Base-by-base conservation (phyloP, 1,140 invertebrate genomes). In the Melanaphis sacchari region DNA sequence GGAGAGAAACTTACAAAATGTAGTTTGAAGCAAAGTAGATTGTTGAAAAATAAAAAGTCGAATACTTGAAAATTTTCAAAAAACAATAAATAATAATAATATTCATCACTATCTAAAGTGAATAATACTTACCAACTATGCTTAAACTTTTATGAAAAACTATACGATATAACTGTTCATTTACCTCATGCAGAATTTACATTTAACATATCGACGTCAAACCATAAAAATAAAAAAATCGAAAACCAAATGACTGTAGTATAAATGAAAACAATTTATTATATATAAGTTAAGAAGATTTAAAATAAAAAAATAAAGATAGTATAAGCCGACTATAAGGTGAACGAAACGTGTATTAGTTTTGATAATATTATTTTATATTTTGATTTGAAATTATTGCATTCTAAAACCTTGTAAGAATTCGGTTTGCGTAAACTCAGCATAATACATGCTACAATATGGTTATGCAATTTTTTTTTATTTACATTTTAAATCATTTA, bases 21-120 rank as follows among this genome's bases (percentile, higher is more conserved):
- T 88, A 82, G 81, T 82, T 82, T 82, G 38, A 82, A 82, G 36
- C n/a, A 82, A 82, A 82, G 81, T 82, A 36, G 81, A 21, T 40
- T 82, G 36, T 82, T 40, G 81, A 82, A 40, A 76, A 76, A 76
- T 76, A 76, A 76, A 76, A 76, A 76, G 59, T 76, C 31, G 81
- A 82, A 22, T 36, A 9, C 36, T 24, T 36, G 22, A 82, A 82
- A 6, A 40, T 82, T 38, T 9, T 24, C 21, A 9, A 82, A 82
- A 82, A 82, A 76, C 22, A 76, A 76, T 59, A 18, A 18, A 49
- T 49, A 49, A 43, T 9, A 43, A 43, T 43, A 11, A 66, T 31
- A 76, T n/a, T n/a, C 59, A 76, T 76, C 31, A n/a, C 31, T n/a
- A 15, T 76, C 59, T 66, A 66, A 1, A 76, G 59, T n/a, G 4